phyloP scores from a whole-genome alignment of 2,888 invertebrate genomes.

The Brachyopa scutellaris region DNA sequence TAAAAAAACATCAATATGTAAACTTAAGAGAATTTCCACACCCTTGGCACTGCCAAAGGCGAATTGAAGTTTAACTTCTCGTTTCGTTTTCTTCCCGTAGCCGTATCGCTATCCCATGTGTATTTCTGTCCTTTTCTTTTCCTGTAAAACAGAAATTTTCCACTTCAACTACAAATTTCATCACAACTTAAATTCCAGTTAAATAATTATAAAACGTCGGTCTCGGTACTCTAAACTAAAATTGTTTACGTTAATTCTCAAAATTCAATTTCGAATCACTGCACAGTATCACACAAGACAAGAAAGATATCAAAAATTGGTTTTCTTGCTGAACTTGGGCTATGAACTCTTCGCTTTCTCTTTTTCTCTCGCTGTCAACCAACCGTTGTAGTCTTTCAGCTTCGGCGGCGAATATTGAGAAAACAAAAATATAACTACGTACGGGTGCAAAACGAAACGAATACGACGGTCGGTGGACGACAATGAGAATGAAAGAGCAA shows the following conservation, averaged over 20 bases:
- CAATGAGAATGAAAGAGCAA: constrained; percentile 54
- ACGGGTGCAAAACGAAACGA: too few species aligned
- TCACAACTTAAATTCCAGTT: constrained; percentile 1
- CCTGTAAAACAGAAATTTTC: constrained; percentile 48
- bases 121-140: constrained; percentile 36
- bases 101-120: constrained; percentile 26
- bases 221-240: constrained; percentile 13
- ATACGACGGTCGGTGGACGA: too few species aligned
- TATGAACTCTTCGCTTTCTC: constrained; percentile 49
- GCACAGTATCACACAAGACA: constrained; percentile 57
- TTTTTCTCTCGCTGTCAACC: constrained; percentile 48
- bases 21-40: constrained; percentile 62
- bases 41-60: constrained; percentile 52
- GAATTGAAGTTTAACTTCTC: constrained; percentile 14
- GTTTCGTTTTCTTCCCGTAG: constrained; percentile 29
- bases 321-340: constrained; percentile 30
- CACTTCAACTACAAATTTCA: constrained; percentile 28
- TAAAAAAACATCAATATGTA: background rate
- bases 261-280: constrained; percentile 66
- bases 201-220: constrained; percentile 8
- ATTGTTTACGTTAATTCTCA: background rate
- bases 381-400: background rate
- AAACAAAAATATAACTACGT: too few species aligned
- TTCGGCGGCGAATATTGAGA: constrained; percentile 42
- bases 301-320: constrained; percentile 9